Conservation (phyloP, 2,888 invertebrate genomes). For the Synanthedon andrenaeformis region DNA sequence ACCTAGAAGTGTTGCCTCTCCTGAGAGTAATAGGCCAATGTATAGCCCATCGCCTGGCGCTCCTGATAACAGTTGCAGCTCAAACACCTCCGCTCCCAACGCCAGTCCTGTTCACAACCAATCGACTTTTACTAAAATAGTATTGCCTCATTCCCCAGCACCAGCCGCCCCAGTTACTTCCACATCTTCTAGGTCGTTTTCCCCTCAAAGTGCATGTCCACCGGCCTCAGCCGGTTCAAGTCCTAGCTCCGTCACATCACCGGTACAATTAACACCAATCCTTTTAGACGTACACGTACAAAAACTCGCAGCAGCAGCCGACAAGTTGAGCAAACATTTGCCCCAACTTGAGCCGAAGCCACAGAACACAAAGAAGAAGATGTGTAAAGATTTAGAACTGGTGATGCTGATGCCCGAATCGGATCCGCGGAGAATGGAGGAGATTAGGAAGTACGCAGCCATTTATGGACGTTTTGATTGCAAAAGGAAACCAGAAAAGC, state of each 20-base stretch:
- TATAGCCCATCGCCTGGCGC: conserved; percentile 74
- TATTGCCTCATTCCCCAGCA: conserved; percentile 60
- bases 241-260: conserved; percentile 70
- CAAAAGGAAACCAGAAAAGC: conserved; percentile 95
- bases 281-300: conserved; percentile 87
- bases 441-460: conserved; percentile 94
- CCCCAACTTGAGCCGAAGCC: conserved; percentile 91
- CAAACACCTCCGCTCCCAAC: conserved; percentile 51
- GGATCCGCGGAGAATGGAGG: conserved; percentile 91
- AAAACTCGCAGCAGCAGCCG: conserved; percentile 86
- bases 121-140: conserved; percentile 53
- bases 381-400: conserved; percentile 91
- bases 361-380: conserved; percentile 91
- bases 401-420: conserved; percentile 91
- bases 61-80: conserved; percentile 60
- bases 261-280: conserved; percentile 80
- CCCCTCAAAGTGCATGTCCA: conserved; percentile 59
- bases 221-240: conserved; percentile 69
- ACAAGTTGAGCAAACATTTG: conserved; percentile 82
- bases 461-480: conserved; percentile 99
- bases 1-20: conserved; percentile 61
- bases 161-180: conserved; percentile 51
- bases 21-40: conserved; percentile 65
- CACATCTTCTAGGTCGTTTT: conserved; percentile 45
- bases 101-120: conserved; percentile 53